Evolutionary conservation across 2,797 vertebrate genomes (phyloP), one percentile per base, ranked within the genome.

Genomic region (Notolepis coatsorum): DNA sequence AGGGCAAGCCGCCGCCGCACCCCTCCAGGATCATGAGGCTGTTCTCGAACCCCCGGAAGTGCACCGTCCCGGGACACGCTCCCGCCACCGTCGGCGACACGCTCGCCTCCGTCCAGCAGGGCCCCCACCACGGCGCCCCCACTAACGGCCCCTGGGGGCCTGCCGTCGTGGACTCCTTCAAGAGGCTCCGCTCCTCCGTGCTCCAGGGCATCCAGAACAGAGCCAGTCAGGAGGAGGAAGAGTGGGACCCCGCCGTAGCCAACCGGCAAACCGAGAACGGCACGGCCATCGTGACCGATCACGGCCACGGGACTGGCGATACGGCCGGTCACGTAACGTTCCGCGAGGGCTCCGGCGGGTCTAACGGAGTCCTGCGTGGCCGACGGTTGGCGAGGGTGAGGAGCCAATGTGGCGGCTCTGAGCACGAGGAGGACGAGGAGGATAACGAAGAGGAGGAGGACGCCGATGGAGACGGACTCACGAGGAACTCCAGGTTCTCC

Each of bases 141-240:
- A 95, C 0, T 96, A 95, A 96, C 88, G 93, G 94, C 9, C 88
- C 97, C 27, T 87, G 95, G 43, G 95, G 94, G 46, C 88, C 98
- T 23, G 94, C 88, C 33, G 96, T 97, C 70, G 93, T 97, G 91
- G 95, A 96, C n/a, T 97, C 96, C 42, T 99, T 99, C 73, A 99
- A 97, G 84, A 99, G 97, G 72, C 58, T 99, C 8, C 96, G 95
- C 60, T 95, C 96, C 1, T 96, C 97, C 0, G 95, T 97, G 58
- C 90, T 97, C 3, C 96, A 97, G 81, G 97, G 96, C 33, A 95
- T 96, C 79, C 96, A 98, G 85, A 92, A 81, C 70, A 92, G 89
- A 63, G 52, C 73, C 23, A 70, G 30, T 68, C 64, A 66, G 1
- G 75, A 88, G 1, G 75, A 88, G 7, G 86, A 73, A 68, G 80